Base-by-base conservation (phyloP, 1,140 invertebrate genomes). In the Monomorium pharaonis region DNA sequence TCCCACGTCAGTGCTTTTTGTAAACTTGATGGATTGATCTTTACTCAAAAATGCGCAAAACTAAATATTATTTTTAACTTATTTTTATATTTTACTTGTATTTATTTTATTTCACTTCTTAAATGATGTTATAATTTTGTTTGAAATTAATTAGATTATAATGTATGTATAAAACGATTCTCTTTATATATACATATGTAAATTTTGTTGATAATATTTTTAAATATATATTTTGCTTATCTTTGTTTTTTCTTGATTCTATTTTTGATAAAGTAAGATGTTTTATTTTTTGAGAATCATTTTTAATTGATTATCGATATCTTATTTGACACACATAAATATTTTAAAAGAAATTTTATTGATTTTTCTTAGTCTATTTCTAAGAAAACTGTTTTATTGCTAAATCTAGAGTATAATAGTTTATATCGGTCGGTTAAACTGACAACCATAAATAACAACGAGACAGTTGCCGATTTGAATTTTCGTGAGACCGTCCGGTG, bases 391-490 rank as follows among this genome's bases (percentile, higher is more conserved):
- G 49, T 81, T 92, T 87, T 72, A 81, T 86, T 81, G 81, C n/a
- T 44, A n/a, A 42, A 16, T 14, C 2, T 62, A 42, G n/a, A 84
- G 18, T n/a, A 42, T 10, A 6, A 24, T 65, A 27, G 24, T 77
- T 16, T 3, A 14, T 9, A 27, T 47, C 54, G n/a, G 44, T 21
- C 37, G 65, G 70, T 24, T 76, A 90, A 91, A 88, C 87, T 85
- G 86, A 47, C 63, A 85, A 77, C 85, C 90, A 86, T 92, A 90
- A 92, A 93, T 93, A 91, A 93, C 91, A 91, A 90, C 24, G 83
- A 86, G 86, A 88, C 87, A 72, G 85, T 88, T 86, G 87, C 75
- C 88, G 86, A 87, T 88, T 90, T 83, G 75, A 90, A 91, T 91
- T 88, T 86, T 72, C 87, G 91, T 88, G 87, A 84, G 89, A 86